Conservation (phyloP, 2,888 invertebrate species). For the Ochropleura plecta region DNA sequence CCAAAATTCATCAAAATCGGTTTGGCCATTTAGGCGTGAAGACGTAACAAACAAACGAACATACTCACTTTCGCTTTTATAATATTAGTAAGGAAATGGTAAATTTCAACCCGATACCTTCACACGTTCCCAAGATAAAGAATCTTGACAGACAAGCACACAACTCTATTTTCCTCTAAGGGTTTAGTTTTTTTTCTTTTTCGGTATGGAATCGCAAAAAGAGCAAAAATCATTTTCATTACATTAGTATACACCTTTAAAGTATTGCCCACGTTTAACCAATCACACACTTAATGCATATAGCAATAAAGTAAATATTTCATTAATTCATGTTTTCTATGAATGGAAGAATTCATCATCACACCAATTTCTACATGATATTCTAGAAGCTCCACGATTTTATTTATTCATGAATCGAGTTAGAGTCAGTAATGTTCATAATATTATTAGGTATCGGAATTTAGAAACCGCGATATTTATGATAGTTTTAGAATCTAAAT, state of each 20-base stretch:
- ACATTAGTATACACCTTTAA: neutral
- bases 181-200: too few species aligned
- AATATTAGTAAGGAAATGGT: too few species aligned
- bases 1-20: too few species aligned
- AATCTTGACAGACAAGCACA: too few species aligned
- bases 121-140: too few species aligned
- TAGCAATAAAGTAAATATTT: neutral
- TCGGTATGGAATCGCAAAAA: too few species aligned
- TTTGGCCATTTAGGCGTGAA: too few species aligned
- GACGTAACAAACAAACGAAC: too few species aligned
- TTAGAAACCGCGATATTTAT: neutral
- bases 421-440: slow-evolving; percentile 21
- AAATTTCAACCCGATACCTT: too few species aligned
- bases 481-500: neutral
- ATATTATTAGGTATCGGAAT: neutral
- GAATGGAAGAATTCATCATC: slow-evolving; percentile 14
- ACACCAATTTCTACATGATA: slow-evolving; percentile 21
- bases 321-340: slow-evolving; percentile 1
- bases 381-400: slow-evolving; percentile 20
- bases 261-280: neutral
- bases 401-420: slow-evolving; percentile 2
- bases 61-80: too few species aligned
- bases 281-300: neutral
- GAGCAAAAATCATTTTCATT: too few species aligned
- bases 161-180: too few species aligned